Evolutionary conservation across 2,113 vertebrate genomes (phyloP), one percentile per base, ranked within the genome.

Genomic region (Zingel zingel): DNA sequence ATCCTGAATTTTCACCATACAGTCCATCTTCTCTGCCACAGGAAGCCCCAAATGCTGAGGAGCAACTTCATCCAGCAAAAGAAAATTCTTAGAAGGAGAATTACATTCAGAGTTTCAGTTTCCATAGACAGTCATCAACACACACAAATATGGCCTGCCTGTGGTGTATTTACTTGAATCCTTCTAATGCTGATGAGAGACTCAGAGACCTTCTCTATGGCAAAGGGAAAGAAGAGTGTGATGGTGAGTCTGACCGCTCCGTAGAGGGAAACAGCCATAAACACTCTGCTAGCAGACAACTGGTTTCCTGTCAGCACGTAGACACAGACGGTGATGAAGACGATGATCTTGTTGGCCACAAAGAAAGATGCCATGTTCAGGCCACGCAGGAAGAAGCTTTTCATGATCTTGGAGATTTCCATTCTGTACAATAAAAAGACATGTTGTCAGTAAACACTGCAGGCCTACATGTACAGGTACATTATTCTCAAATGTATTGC

Each of bases 281-380:
- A 99, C 69, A 99, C 96, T 0, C 86, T 95, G 84, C 97, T 98
- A 0, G 98, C 97, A 3, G 96, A 95, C 89, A 99, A 94, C 21
- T 58, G 45, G 6, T 97, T 95, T 77, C 97, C 98, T 6, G 96
- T 94, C 2, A 98, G 93, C 0, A 97, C 96, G 0, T 97, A 99
- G 0, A 96, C 94, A 25, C 96, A 94, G 94, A 99, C 96, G 5
- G 97, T 99, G 93, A 97, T 92, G 71, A 98, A 99, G 80, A 99
- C 79, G 15, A 98, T 97, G 74, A 99, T 94, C 94, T 99, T 99
- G 96, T 95, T 97, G 57, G 96, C 97, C 65, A 96, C 91, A 59
- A 98, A 99, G 94, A 98, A 99, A 0, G 96, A 98, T 0, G 97
- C 97, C 95, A 99, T 95, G 91, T 99, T 99, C 89, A 99, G 87